Base-by-base conservation (phyloP, 2,888 invertebrate species). In the Ferrisia virgata region DNA sequence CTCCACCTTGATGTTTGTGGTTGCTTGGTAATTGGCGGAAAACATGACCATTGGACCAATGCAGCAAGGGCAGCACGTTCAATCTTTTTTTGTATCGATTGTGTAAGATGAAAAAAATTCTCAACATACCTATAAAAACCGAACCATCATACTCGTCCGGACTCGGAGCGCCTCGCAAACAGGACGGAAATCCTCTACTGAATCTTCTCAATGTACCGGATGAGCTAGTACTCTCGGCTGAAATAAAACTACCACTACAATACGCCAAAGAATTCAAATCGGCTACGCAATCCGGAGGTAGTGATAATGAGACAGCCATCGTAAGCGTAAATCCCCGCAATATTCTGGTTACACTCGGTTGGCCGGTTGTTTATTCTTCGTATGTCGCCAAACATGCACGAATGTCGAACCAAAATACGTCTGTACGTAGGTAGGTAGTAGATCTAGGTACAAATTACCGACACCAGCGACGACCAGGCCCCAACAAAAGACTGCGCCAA, bases 151-250 rank as follows among this genome's bases (percentile, higher is more conserved):
- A 36, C 58, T 87, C 87, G 25, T 87, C 87, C 18, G 87, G 86
- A 86, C 90, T 90, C 85, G 90, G 90, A 85, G 91, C 90, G 47
- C 92, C 92, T 87, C 92, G 91, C 87, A 93, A 90, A 87, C 93
- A 93, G 85, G 92, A 92, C 89, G 92, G 92, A 88, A 93, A 92
- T 88, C 92, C 92, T 88, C 92, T 90, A 79, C 92, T 92, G 86
- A 92, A 90, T 85, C 92, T 90, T 86, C 87, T 86, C 87, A 87
- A 87, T 86, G 87, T 88, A 86, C 87, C 87, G 40, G 86, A 84
- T 25, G 85, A 86, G 85, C 40, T 64, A 40, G 64, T 85, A 76
- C 76, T 36, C 36, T 47, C 40, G 36, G 47, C 25, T 22, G 58
- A 84, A 40, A 82, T 72, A 78, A 25, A 82, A 40, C 72, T 58